Conservation (phyloP, 2,888 invertebrate species). For the Oxycera nigricornis region DNA sequence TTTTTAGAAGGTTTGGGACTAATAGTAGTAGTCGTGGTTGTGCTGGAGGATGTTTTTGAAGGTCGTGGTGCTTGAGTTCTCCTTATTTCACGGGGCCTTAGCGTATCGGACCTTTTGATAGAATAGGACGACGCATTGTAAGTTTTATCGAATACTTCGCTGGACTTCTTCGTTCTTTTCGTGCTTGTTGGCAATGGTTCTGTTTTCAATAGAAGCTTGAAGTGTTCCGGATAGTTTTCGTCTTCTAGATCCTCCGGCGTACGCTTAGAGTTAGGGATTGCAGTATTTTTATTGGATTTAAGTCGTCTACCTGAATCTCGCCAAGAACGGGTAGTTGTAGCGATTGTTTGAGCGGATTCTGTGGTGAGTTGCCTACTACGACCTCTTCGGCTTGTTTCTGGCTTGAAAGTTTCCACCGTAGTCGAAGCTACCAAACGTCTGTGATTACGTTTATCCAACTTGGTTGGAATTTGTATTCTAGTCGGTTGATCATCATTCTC, state of each 20-base stretch:
- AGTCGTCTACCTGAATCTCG: constrained; percentile 45
- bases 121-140: constrained; percentile 38
- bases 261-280: constrained; percentile 39
- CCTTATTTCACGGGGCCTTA: constrained; percentile 40
- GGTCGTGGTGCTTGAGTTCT: constrained; percentile 41
- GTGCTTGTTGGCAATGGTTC: constrained; percentile 57
- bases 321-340: constrained; percentile 48
- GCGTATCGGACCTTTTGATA: constrained; percentile 47
- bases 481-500: constrained; percentile 46
- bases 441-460: constrained; percentile 44
- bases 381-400: constrained; percentile 22
- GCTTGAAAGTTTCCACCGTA: not conserved
- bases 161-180: constrained; percentile 20
- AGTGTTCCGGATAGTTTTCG: constrained; percentile 72
- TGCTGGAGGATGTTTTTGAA: constrained; percentile 37
- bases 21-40: constrained; percentile 12
- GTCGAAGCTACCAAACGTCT: constrained; percentile 3
- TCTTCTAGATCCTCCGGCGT: constrained; percentile 67
- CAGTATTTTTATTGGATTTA: constrained; percentile 41
- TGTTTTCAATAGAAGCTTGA: constrained; percentile 70
- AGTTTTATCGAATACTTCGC: constrained; percentile 44
- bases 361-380: constrained; percentile 35
- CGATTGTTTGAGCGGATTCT: constrained; percentile 43
- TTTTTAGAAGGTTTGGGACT: constrained; percentile 8
- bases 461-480: constrained; percentile 47